phyloP scores from a whole-genome alignment of 2,888 invertebrate species.

The Brenthis hecate region DNA sequence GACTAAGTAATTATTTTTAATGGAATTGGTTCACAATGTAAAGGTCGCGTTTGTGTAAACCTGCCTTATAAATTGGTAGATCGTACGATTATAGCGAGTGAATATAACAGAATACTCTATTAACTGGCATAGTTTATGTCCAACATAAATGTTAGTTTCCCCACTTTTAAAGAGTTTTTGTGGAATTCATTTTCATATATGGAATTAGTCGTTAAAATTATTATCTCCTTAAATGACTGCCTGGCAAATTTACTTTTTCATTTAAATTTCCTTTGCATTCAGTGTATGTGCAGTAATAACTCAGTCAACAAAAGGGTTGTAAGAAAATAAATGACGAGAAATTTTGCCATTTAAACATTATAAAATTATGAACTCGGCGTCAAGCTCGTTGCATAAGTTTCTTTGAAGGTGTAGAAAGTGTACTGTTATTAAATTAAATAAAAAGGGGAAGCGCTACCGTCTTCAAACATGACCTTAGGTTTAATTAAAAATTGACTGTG shows the following conservation, averaged over 20 bases:
- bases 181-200: too few relatives aligned
- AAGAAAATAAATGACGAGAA: neutral
- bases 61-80: slow-evolving; percentile 29
- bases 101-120: slow-evolving; percentile 5
- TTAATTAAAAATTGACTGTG: slow-evolving; percentile 10
- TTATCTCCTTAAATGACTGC: too few relatives aligned
- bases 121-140: neutral
- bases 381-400: neutral
- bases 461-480: slow-evolving; percentile 6
- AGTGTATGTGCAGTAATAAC: neutral
- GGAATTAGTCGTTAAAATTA: too few relatives aligned
- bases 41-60: slow-evolving; percentile 21
- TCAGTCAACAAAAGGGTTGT: neutral
- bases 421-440: slow-evolving; percentile 16
- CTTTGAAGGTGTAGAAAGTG: slow-evolving; percentile 9
- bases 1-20: slow-evolving; percentile 40
- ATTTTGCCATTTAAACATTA: slow-evolving; percentile 7
- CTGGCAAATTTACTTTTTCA: too few relatives aligned
- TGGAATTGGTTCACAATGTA: slow-evolving; percentile 34
- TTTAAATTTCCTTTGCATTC: neutral
- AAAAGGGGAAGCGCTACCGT: slow-evolving; percentile 8
- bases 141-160: neutral
- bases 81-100: slow-evolving; percentile 20
- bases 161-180: too few relatives aligned
- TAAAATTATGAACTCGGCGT: slow-evolving; percentile 9